Conservation (phyloP, 1,140 invertebrate genomes). For the Penaeus japonicus region DNA sequence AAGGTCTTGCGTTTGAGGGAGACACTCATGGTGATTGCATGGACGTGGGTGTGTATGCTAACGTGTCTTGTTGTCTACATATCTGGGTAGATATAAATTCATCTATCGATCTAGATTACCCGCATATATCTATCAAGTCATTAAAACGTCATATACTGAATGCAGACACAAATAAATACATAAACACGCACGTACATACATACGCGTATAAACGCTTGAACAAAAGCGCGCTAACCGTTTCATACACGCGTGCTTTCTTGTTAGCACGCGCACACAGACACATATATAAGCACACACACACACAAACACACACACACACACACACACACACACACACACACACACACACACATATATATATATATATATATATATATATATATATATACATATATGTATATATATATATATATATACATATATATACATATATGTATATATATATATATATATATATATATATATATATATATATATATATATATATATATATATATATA, state of each 20-base stretch:
- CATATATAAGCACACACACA: too few species aligned
- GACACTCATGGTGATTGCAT: too few species aligned
- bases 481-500: conserved; percentile 9
- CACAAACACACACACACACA: not conserved
- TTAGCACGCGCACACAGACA: too few species aligned
- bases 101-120: too few species aligned
- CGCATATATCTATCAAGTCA: too few species aligned
- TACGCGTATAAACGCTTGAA: too few species aligned
- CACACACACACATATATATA: not conserved
- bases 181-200: too few species aligned
- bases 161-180: too few species aligned
- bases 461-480: conserved; percentile 12
- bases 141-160: too few species aligned
- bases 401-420: not conserved
- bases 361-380: not conserved
- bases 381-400: not conserved
- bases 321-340: not conserved
- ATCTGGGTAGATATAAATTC: not conserved
- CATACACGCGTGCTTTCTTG: too few species aligned
- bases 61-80: not conserved
- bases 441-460: not conserved
- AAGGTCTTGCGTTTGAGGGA: too few species aligned
- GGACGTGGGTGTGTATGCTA: not conserved
- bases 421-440: not conserved
- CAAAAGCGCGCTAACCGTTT: too few species aligned